Evolutionary conservation across 2,113 vertebrate genomes (phyloP), one percentile per base, ranked within the genome.

Genomic region (Channa maculata): DNA sequence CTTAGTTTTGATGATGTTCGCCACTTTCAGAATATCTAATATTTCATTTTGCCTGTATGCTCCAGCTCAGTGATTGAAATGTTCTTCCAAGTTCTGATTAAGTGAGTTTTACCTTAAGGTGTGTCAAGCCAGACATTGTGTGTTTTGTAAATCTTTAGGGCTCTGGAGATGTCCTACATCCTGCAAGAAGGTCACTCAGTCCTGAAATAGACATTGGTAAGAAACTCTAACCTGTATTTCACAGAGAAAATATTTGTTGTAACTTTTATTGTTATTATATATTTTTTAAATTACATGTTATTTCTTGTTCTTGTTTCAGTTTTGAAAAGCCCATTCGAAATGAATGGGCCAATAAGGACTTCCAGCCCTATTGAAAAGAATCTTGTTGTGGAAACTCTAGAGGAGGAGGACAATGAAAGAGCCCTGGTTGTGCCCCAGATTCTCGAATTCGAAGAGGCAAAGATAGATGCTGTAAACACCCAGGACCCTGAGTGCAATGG

Each of bases 281-380:
- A 2, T 41, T 41, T 4, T 4, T 3, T 59, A 36, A 50, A 15
- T 48, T 65, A 34, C 24, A 34, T 0, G 1, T 4, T 53, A 45
- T 0, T 24, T 7, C 2, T 62, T 82, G 63, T 58, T 14, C 8
- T 11, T 46, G 11, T 64, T 70, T 15, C 69, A 89, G 83, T 79
- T 62, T 64, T 69, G 12, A 61, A 86, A 7, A 13, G 57, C 13
- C 71, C 66, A 1, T 86, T 91, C 36, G 63, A 86, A 83, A 62
- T 14, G 0, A 76, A 80, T 3, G 54, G 33, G 15, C 89, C 92
- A 24, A 57, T 91, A 13, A 91, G 88, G 63, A 94, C 92, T 0
- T 95, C 93, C 49, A 94, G 92, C 46, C 93, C 93, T 3, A 85
- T 90, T 59, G 78, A 84, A 37, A 38, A 38, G 12, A 82, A 44